Evolutionary conservation across 2,113 vertebrate species (phyloP).

Genomic region (Limnothrissa miodon): DNA sequence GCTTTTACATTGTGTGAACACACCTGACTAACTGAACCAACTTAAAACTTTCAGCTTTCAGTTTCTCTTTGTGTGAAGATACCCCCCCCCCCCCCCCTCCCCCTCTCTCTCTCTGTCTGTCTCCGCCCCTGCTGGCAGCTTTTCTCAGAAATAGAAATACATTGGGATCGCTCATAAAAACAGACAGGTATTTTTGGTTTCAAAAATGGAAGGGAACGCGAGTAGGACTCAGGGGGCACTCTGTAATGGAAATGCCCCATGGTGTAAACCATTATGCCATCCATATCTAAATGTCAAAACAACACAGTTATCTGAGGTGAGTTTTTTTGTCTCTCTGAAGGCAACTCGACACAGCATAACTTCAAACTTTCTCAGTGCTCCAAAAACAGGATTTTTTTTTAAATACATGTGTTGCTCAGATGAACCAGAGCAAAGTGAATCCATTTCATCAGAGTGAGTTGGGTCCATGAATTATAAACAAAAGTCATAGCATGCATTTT

Average conservation of each 20-base stretch:
- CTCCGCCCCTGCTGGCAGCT: not conserved
- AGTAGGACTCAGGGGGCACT: not conserved
- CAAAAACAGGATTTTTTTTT: not conserved
- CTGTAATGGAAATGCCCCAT: not conserved
- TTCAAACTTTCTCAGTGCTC: no score
- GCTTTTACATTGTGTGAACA: not conserved
- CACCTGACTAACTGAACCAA: not conserved
- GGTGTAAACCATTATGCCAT: not conserved
- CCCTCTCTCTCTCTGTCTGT: not conserved
- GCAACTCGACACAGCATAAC: not conserved
- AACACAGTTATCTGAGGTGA: not conserved
- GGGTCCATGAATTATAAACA: no score
- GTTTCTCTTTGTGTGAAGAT: not conserved
- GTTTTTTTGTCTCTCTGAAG: not conserved
- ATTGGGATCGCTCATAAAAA: not conserved
- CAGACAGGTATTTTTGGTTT: constrained; percentile 16
- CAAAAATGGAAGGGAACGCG: not conserved
- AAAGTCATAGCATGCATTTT: no score
- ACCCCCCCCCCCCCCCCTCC: no score
- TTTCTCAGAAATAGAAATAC: not conserved
- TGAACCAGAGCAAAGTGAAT: not conserved
- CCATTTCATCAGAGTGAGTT: not conserved
- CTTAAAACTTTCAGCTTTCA: not conserved
- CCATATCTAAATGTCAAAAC: constrained; percentile 17
- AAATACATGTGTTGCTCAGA: not conserved